Evolutionary conservation across 2,888 invertebrate genomes (phyloP), one percentile per base, ranked within the genome.

Genomic region (Polyommatus icarus): DNA sequence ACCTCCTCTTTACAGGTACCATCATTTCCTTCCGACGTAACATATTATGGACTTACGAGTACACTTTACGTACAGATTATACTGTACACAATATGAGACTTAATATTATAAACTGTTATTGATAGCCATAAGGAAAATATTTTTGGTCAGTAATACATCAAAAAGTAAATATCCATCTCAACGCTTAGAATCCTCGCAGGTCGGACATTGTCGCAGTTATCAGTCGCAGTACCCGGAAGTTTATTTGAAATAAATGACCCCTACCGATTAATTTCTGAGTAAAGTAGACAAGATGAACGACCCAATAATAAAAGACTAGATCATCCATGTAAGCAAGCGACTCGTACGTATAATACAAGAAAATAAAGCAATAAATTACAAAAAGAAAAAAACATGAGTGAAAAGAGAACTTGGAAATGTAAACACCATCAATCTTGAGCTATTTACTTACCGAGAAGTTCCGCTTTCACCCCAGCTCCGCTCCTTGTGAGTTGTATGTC

Each of bases 361-460:
- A 67, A 32, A 67, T 32, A 18, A 32, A 18, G 67, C 67, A 32
- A 67, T 67, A 67, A 67, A 67, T 67, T 32, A 67, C 18, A 29
- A 67, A 29, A 67, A 67, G 29, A 67, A 67, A 67, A 67, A 67
- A 40, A 72, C 40, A 72, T 40, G n/a, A 72, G 40, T 40, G 72
- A 40, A 40, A 40, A 32, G 67, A 67, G 67, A 72, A 72, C n/a
- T 72, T 40, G 36, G 72, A 72, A 72, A 72, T 40, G 72, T 72
- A 72, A 72, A 72, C 72, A 40, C 36, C 72, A 72, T 72, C 72
- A 40, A 72, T 72, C 72, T 72, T 40, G 36, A 40, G 72, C 36
- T 40, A 72, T 72, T 72, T 72, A 72, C 72, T 72, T 72, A 67
- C 67, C 18, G 67, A 67, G 72, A 40, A 72, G 72, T 72, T 72